Evolutionary conservation across 1,140 invertebrate genomes (phyloP).

Genomic region (Schlechtendalia chinensis): DNA sequence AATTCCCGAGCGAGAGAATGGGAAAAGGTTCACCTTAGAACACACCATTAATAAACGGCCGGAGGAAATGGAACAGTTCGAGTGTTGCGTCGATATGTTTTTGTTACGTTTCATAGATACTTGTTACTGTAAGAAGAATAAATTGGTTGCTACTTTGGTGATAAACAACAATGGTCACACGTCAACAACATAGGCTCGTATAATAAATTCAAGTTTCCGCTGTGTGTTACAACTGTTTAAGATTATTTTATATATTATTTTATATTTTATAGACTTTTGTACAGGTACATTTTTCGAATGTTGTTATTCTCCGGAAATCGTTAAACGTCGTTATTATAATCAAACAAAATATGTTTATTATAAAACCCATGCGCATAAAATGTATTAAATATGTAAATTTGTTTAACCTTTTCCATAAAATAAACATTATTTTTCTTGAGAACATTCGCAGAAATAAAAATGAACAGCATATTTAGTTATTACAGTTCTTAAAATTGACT

Average conservation of each 20-base stretch:
- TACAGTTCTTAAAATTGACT: too few species aligned
- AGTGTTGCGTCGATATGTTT: constrained; percentile 22
- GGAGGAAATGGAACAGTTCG: constrained; percentile 35
- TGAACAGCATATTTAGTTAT: too few species aligned
- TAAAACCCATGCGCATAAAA: too few species aligned
- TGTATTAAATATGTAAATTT: too few species aligned
- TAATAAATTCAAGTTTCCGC: background rate
- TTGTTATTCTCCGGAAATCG: background rate
- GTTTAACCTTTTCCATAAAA: too few species aligned
- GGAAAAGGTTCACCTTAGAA: constrained; percentile 2
- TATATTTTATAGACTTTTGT: too few species aligned
- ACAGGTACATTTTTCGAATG: background rate
- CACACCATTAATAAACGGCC: constrained; percentile 32
- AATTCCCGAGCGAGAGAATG: constrained; percentile 29
- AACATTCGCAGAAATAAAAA: too few species aligned
- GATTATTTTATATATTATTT: too few species aligned
- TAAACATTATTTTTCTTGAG: too few species aligned
- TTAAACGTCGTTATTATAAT: too few species aligned
- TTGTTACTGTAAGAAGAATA: constrained; percentile 9
- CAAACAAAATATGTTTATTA: too few species aligned
- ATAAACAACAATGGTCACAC: constrained; percentile 33
- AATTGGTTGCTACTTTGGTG: constrained; percentile 6
- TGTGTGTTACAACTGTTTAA: background rate
- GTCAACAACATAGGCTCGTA: background rate
- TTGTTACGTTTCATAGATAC: constrained; percentile 28